Evolutionary conservation across 2,888 invertebrate species (phyloP).

Genomic region (Torymus tubicola): DNA sequence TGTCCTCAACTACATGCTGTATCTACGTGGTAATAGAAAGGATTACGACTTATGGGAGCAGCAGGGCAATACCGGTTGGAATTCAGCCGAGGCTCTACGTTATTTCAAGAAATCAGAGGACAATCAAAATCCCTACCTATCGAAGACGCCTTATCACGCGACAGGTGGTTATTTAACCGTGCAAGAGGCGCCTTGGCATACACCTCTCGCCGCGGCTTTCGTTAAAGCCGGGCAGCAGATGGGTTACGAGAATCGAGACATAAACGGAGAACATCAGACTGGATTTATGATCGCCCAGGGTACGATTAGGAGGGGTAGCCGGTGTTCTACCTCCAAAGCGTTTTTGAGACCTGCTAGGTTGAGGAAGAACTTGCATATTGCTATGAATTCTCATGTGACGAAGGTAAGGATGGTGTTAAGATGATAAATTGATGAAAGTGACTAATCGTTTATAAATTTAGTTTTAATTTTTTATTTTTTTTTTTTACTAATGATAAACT

Average conservation of each 20-base stretch:
- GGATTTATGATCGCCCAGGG: constrained; percentile 95
- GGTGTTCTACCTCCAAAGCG: constrained; percentile 93
- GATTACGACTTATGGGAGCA: constrained; percentile 95
- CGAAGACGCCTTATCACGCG: constrained; percentile 87
- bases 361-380: constrained; percentile 89
- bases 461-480: background rate
- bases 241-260: constrained; percentile 91
- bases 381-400: constrained; percentile 89
- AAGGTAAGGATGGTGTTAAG: constrained; percentile 59
- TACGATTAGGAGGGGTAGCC: constrained; percentile 85
- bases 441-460: background rate
- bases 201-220: constrained; percentile 88
- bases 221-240: constrained; percentile 89
- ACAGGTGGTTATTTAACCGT: constrained; percentile 90
- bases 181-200: constrained; percentile 91
- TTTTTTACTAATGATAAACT: background rate
- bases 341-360: constrained; percentile 89
- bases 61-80: constrained; percentile 93
- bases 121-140: constrained; percentile 90
- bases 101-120: constrained; percentile 96
- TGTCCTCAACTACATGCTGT: constrained; percentile 94
- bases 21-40: constrained; percentile 90
- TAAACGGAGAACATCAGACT: constrained; percentile 90
- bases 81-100: constrained; percentile 85
- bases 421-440: background rate